Percentiles rank a stretch among this genome's conserved stretches.
Evolutionary conservation across 2,113 vertebrate species (phyloP).

Genomic region (Dipodomys stephensi): DNA sequence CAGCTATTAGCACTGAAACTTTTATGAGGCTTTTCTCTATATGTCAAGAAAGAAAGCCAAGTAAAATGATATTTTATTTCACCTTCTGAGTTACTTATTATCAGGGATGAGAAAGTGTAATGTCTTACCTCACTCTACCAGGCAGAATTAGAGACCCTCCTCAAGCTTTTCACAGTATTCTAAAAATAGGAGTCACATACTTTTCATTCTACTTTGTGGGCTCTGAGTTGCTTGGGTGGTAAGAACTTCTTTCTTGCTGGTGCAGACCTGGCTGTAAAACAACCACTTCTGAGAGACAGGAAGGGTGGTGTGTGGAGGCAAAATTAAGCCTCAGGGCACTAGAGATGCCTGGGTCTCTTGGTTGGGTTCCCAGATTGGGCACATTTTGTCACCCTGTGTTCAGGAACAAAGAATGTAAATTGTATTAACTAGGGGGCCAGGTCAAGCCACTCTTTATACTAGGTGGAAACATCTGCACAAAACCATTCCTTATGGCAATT

Average conservation of each 20-base stretch:
- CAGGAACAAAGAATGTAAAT: background rate
- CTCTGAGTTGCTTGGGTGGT: background rate
- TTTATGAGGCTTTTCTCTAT: background rate
- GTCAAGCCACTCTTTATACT: background rate
- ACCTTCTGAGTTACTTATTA: background rate
- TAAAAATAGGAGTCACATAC: background rate
- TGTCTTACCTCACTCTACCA: background rate
- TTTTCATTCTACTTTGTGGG: background rate
- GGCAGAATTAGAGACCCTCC: background rate
- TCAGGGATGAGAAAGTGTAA: background rate
- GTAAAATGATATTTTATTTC: background rate
- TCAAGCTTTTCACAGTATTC: background rate
- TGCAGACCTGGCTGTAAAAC: background rate
- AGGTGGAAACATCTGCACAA: background rate
- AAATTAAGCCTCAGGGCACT: background rate
- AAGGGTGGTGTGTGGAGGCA: background rate
- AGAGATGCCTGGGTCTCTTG: background rate
- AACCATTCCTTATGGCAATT: background rate
- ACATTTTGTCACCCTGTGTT: background rate
- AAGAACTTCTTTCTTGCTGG: background rate
- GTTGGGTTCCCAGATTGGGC: background rate
- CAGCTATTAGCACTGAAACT: background rate
- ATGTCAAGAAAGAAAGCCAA: background rate
- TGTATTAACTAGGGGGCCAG: background rate
- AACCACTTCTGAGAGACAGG: background rate